These are phyloP conservation scores for Gymnobelideus leadbeateri DNA, from an alignment of 2,113 vertebrate species.

Conservation along the genomic window DNA sequence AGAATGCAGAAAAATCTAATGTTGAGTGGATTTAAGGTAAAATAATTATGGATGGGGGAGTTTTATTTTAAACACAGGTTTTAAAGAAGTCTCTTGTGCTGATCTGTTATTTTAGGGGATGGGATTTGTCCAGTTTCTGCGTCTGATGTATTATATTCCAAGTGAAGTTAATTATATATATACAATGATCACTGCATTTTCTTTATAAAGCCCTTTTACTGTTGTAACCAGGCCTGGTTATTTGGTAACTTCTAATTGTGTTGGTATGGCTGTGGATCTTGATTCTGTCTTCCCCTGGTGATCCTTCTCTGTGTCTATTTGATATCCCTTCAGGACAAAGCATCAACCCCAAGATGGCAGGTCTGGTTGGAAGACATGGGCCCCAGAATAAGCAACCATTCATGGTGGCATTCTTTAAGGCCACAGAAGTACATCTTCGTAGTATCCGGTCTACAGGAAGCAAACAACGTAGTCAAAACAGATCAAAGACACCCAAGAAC, in stretches of 20 bases:
- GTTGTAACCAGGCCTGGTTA: neutral
- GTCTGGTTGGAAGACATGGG: conserved; percentile 93
- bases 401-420: conserved; percentile 99
- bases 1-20: conserved; percentile 81
- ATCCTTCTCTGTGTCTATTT: neutral
- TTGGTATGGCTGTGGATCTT: fast-evolving
- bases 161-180: conserved; percentile 39
- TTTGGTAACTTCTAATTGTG: neutral
- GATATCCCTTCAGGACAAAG: conserved; percentile 89
- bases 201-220: neutral
- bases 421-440: conserved; percentile 96
- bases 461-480: conserved; percentile 93
- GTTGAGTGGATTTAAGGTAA: conserved; percentile 67
- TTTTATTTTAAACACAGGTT: conserved; percentile 51
- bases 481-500: conserved; percentile 92
- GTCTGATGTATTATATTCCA: neutral
- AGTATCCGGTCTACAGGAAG: conserved; percentile 92
- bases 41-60: conserved; percentile 40
- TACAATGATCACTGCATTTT: neutral
- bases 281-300: neutral
- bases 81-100: conserved; percentile 65
- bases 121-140: conserved; percentile 7
- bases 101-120: conserved; percentile 48
- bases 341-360: conserved; percentile 93
- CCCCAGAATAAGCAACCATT: conserved; percentile 98